A percentile compares a stretch with the other conserved stretches of the same genome.
phyloP scores from a whole-genome alignment of 2,888 invertebrate species.

The Oscheius sp. region DNA sequence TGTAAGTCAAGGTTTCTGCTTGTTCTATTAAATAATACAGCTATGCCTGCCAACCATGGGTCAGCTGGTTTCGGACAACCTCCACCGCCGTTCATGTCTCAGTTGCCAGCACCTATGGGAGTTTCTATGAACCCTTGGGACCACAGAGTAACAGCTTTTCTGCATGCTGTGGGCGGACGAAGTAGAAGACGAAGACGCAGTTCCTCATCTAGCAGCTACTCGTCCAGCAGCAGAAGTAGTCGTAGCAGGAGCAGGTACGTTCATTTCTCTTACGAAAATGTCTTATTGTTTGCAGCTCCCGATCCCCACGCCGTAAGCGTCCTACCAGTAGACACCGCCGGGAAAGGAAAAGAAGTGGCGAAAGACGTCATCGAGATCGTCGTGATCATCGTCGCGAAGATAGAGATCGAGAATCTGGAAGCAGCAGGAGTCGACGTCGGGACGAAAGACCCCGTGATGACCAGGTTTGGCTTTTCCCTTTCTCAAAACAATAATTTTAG shows the following conservation, averaged over 20 bases:
- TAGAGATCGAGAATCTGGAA: conserved; percentile 35
- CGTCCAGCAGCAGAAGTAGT: conserved; percentile 30
- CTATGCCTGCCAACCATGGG: conserved; percentile 49
- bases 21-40: background rate
- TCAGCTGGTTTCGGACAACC: conserved; percentile 49
- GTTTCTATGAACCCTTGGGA: conserved; percentile 41
- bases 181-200: conserved; percentile 39
- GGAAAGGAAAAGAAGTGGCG: conserved; percentile 37
- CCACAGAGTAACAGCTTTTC: conserved; percentile 46
- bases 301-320: conserved; percentile 30
- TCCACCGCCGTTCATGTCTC: background rate
- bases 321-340: conserved; percentile 2
- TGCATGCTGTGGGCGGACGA: conserved; percentile 17
- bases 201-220: conserved; percentile 44
- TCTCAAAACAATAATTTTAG: background rate
- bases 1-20: background rate
- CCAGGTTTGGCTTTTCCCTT: background rate
- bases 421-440: conserved; percentile 14
- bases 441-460: conserved; percentile 33
- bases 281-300: conserved; percentile 25
- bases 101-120: background rate
- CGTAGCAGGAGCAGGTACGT: conserved; percentile 10
- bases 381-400: conserved; percentile 24
- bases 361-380: conserved; percentile 28
- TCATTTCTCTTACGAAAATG: background rate